Base-by-base conservation (phyloP, 2,113 vertebrate genomes). In the Dasyprocta punctata region DNA sequence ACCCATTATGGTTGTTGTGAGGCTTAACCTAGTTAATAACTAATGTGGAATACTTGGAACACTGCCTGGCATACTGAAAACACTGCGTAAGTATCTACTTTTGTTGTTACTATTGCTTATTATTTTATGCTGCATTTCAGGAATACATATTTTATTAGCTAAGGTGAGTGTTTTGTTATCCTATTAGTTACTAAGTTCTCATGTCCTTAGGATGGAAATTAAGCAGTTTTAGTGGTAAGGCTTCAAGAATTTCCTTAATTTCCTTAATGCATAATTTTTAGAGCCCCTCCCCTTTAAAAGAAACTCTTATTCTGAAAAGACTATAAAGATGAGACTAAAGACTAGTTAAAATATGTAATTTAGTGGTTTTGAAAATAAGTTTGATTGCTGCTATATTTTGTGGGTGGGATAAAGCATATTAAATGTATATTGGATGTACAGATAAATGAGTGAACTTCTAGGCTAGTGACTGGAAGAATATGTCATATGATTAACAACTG, bases 171-270 rank as follows among this genome's bases (percentile, higher is more conserved):
- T 90, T 90, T 86, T 19, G 60, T n/a, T 91, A 65, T 92, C 17
- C 78, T 75, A 26, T 3, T 85, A 88, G 41, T 54, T 90, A 71
- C 67, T 47, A n/a, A 95, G 83, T 93, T 95, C 82, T 28, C 49
- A 44, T 54, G 77, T 95, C 82, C 17, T 88, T 82, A 67, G 87
- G 22, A 44, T 87, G 41, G 41, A 92, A 44, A 77, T 95, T 71
- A 83, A 92, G 22, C 36, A 78, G 13, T 58, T 90, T 58, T 60
- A 44, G 38, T 78, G 38, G 11, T 67, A 63, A 63, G 17, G 11
- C 69, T 96, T 91, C 90, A 96, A 96, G 56, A 69, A 49, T 90
- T 83, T 90, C 24, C 24, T 85, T 84, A n/a, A n/a, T n/a, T n/a
- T n/a, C n/a, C n/a, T n/a, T n/a, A n/a, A 93, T 56, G 63, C n/a